Evolutionary conservation across 2,888 invertebrate genomes (phyloP), one percentile per base, ranked within the genome.

Genomic region (Nipponacmea schrenckii): DNA sequence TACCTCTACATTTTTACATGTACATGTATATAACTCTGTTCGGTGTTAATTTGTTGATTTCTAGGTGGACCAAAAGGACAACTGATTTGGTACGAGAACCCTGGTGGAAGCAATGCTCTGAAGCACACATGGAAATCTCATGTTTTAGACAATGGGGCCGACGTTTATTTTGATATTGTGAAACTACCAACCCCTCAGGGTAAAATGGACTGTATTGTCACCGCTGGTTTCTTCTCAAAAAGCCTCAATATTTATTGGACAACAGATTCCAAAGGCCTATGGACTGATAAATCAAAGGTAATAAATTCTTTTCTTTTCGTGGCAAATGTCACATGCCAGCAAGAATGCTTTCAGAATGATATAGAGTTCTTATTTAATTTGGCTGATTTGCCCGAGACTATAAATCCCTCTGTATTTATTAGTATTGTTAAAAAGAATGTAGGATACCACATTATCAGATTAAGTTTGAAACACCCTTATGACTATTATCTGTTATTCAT

Each of bases 171-270:
- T 63, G 71, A 73, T 14, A 67, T 80, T 56, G 64, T 70, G 5
- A 67, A 46, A 31, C 63, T 84, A 69, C 77, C 75, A 31, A 82
- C 80, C 0, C 67, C 77, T 1, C 27, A 64, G 10, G 74, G 73
- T 31, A 64, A 44, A n/a, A 70, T 69, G 27, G 78, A 82, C 48
- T 72, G 74, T 67, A 79, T 85, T 24, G 70, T 85, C n/a, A 80
- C 82, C 1, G 77, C 83, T 10, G 81, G 82, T 10, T 85, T 80
- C 75, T 85, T 84, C 75, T 80, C 79, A 14, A 72, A 78, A 26
- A 80, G 75, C 68, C 67, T 84, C 0, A 75, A 79, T 26, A 74
- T 85, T n/a, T 82, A 77, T 71, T 85, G 85, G 85, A 78, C 81
- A 4, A 80, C 78, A 44, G 74, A 77, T 44, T 10, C 72, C 5